Base-by-base conservation (phyloP, 2,888 invertebrate genomes). In the Metellina segmentata region DNA sequence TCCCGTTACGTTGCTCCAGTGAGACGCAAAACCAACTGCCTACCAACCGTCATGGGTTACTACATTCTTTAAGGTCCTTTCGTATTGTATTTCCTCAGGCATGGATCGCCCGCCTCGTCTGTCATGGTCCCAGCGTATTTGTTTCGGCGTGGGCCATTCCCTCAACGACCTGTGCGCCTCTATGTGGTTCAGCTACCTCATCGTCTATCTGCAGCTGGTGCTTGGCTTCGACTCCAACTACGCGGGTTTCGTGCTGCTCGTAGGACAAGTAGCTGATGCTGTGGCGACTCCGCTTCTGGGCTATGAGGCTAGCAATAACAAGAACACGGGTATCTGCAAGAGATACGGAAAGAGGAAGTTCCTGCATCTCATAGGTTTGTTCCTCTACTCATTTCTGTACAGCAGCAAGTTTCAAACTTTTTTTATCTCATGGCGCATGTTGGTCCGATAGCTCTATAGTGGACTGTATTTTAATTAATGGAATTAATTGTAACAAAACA, bases 161-260 rank as follows among this genome's bases (percentile, higher is more conserved):
- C 96, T 98, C 94, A 99, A 98, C 95, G 98, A 99, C 95, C 96
- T 98, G 74, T 98, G 98, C 95, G 98, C 98, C 20, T 97, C 98
- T 92, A 97, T 98, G 96, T 98, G 98, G 98, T 98, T 98, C 95
- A 97, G 97, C 0, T 98, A 98, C 95, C 96, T 98, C 79, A 96
- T 98, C 94, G 96, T 98, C 85, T 98, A 97, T 95, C 97, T 98
- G 94, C 93, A 93, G 74, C 82, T 93, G 52, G 92, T 93, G 6
- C 94, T 96, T 34, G 95, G 95, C 48, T 96, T 96, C 93, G 94
- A 95, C 92, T 94, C 95, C 87, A 93, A 94, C 9, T 94, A 95
- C 91, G 95, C 96, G 0, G 96, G 96, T 51, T 95, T 96, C 81
- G 95, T 97, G 85, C 96, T 98, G 95, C 96, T 98, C 92, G 96